Base-by-base conservation (phyloP, 2,113 vertebrate species). In the Pseudois nayaur region DNA sequence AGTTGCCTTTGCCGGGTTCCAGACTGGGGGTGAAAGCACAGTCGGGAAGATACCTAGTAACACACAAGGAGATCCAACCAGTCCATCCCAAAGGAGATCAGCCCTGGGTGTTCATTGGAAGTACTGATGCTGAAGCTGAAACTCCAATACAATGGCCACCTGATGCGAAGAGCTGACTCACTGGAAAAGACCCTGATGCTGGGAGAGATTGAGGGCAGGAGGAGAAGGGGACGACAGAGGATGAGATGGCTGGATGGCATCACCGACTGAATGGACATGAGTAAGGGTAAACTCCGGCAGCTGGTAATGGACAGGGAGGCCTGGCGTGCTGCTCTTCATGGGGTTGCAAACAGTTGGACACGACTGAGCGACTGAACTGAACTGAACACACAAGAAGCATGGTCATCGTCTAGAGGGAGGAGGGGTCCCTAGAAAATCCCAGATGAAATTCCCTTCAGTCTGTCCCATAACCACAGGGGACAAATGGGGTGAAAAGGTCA, bases 281-380 rank as follows among this genome's bases (percentile, higher is more conserved):
- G n/a, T 40, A 12, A 36, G 64, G 17, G 19, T 71, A 19, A 12
- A 71, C n/a, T 50, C n/a, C 10, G 10, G 67, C 19, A 71, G 19
- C 23, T 40, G n/a, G 0, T 40, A 3, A 40, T 71, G 67, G 19
- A 71, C 67, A 71, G 19, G n/a, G 2, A 23, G n/a, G 10, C 67
- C 19, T 71, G 19, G n/a, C 10, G 0, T 71, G n/a, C n/a, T 40
- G n/a, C 67, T 3, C 0, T 71, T 12, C 67, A 40, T 12, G 3
- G 67, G 67, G 67, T 40, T 1, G 5, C 10, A 71, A 67, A 36
- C 5, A 71, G 67, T 23, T 10, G 0, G n/a, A 71, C n/a, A 71
- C 10, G 5, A 40, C 67, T 23, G 67, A 40, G n/a, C 3, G 0
- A 71, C n/a, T 71, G 67, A 40, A 40, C 19, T 71, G 67, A 71